Base-by-base conservation (phyloP, 2,113 vertebrate species). In the Salvator merianae region DNA sequence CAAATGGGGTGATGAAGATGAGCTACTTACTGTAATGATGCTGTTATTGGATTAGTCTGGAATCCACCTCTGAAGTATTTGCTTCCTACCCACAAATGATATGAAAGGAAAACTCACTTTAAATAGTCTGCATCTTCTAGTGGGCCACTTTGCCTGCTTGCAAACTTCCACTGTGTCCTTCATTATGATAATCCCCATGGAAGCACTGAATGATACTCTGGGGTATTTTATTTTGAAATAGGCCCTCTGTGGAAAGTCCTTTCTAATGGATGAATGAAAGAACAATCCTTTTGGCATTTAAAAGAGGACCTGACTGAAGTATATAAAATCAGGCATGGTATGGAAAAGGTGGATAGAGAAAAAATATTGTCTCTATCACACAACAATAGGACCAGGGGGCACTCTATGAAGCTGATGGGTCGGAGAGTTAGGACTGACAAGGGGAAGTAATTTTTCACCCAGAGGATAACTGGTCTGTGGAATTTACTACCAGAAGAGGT, bases 1-100 rank as follows among this genome's bases (percentile, higher is more conserved):
- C 34, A 90, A 75, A 81, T 75, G 72, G 55, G 28, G 24, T 86
- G 70, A 66, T 84, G 73, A 88, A 89, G 85, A 91, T 77, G 87
- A 91, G 86, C 66, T 79, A 83, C 75, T 83, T 82, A 69, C 8
- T 9, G 82, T 68, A 91, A 87, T 90, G 82, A 79, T 38, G 43
- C 2, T 65, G 28, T 62, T 88, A 94, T 87, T 77, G 75, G 24
- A 79, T 92, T 75, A 86, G 72, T 79, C 55, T 53, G 85, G 73
- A 90, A 82, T 74, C 78, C 18, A 82, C 8, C 68, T 7, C 34
- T 82, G 32, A 71, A 55, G 0, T 7, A 79, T 63, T 62, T 78
- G 20, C 81, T 84, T 88, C 86, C 75, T 84, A 83, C 79, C 22
- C 14, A 34, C 74, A 78, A 89, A 81, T 0, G 0, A 89, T 36